A percentile compares a stretch with the other conserved stretches of the same genome.
These are phyloP conservation scores for Danaus plexippus DNA, from an alignment of 1,140 invertebrate genomes.

Conservation along the genomic window DNA sequence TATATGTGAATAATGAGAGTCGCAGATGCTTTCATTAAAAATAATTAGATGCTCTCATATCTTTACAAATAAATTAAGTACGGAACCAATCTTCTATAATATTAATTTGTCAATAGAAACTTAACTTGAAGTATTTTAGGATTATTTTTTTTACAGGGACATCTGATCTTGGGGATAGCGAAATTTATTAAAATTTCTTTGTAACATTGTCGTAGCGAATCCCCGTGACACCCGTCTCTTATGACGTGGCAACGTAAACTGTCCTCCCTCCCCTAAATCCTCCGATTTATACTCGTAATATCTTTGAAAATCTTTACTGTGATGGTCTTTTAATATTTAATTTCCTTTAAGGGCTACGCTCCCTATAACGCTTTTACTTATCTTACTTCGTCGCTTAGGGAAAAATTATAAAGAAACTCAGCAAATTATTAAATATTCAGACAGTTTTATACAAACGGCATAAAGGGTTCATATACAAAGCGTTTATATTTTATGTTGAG, in stretches of 20 bases:
- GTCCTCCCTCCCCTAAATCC: conserved; percentile 39
- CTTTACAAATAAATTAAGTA: conserved; percentile 1
- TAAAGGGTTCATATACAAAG: conserved; percentile 4
- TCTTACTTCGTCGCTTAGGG: conserved; percentile 18
- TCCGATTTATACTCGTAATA: conserved; percentile 55
- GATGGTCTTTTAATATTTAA: conserved; percentile 68
- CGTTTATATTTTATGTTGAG: no score
- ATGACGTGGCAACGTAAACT: conserved; percentile 26
- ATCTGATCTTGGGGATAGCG: no score
- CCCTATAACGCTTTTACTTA: conserved; percentile 30
- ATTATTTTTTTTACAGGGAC: no score
- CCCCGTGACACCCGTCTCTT: conserved; percentile 22
- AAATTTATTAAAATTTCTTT: conserved; percentile 60
- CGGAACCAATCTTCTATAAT: no score
- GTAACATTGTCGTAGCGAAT: conserved; percentile 42
- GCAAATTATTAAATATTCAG: conserved; percentile 22
- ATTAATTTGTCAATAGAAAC: no score
- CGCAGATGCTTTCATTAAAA: conserved; percentile 24
- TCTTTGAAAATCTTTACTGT: conserved; percentile 53
- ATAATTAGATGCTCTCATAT: not conserved
- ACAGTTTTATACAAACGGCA: conserved; percentile 14
- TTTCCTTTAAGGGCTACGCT: conserved; percentile 47
- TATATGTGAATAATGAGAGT: conserved; percentile 25
- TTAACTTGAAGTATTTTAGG: no score
- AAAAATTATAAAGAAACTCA: conserved; percentile 23